Percentiles rank a stretch among this genome's conserved stretches.
phyloP scores from a whole-genome alignment of 1,140 invertebrate species.

The Caenorhabditis inopinata region DNA sequence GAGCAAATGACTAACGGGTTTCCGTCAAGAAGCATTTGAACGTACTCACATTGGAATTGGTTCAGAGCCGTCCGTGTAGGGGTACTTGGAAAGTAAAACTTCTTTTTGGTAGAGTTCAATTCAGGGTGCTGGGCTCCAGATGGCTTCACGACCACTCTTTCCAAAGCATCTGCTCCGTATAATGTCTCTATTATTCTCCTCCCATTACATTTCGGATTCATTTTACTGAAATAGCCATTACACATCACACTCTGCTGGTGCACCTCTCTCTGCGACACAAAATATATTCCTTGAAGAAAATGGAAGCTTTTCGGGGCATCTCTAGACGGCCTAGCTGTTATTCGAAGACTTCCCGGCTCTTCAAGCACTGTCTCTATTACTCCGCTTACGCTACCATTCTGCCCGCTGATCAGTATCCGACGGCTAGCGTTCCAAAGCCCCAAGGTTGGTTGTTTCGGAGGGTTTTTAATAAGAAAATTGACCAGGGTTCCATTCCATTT shows the following conservation, averaged over 20 bases:
- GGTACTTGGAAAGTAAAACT: neutral
- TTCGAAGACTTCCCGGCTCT: neutral
- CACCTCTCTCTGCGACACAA: neutral
- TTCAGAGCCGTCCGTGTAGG: neutral
- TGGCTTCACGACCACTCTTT: neutral
- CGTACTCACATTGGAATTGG: neutral
- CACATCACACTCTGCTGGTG: neutral
- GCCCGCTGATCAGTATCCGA: neutral
- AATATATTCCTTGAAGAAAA: neutral
- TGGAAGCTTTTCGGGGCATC: neutral
- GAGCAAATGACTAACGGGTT: neutral
- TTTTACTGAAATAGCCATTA: neutral
- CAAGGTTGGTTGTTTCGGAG: neutral
- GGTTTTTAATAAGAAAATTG: neutral
- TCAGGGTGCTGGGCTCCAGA: too few species aligned
- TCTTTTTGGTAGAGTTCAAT: neutral
- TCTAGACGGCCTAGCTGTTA: neutral
- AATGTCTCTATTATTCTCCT: constrained; percentile 1
- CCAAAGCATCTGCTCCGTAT: neutral
- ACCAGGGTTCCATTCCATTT: neutral
- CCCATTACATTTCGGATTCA: neutral
- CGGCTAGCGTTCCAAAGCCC: neutral
- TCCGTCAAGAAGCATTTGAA: neutral
- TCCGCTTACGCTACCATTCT: neutral
- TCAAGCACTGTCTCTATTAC: neutral